Evolutionary conservation across 2,888 invertebrate species (phyloP), one percentile per base, ranked within the genome.

Genomic region (Camponotus fellah): DNA sequence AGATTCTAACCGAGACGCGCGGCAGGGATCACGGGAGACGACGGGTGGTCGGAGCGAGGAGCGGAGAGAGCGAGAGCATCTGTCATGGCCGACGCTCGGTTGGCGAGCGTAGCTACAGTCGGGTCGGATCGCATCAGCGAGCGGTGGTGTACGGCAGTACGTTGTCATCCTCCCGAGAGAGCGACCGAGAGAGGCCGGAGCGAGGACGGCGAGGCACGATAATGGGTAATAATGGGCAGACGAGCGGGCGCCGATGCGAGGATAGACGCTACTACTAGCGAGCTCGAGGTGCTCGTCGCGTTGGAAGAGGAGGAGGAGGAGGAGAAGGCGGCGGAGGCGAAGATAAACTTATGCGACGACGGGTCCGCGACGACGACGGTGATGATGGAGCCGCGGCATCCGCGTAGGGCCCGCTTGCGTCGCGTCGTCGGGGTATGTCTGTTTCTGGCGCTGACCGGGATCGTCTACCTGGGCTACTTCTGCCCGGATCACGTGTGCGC

Each of bases 401-500:
- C 97, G 95, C 97, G 97, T 92, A 97, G 96, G 95, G 94, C 93
- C 88, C 95, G 94, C 89, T 96, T 98, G 94, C 97, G 97, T 94
- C 97, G 97, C 95, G 97, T 98, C 94, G 97, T 97, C 93, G 96
- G 97, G 93, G 96, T 98, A 95, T 98, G 98, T 95, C 96, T 98
- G 93, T 96, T 97, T 92, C 96, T 98, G 93, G 97, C 98, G 91
- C 96, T 98, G 88, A 97, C 97, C 94, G 98, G 98, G 90, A 98
- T 98, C 95, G 96, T 98, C 91, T 98, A 98, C 92, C 97, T 98
- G 95, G 98, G 98, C 93, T 98, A 98, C 95, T 98, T 98, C 94
- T 98, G 98, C 94, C 98, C 98, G 88, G 98, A 98, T 95, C 97
- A 97, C 96, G 97, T 97, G 90, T 97, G 97, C 95, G 97, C 97